Evolutionary conservation across 2,113 vertebrate genomes (phyloP).

Genomic region (Empidonax alnorum): DNA sequence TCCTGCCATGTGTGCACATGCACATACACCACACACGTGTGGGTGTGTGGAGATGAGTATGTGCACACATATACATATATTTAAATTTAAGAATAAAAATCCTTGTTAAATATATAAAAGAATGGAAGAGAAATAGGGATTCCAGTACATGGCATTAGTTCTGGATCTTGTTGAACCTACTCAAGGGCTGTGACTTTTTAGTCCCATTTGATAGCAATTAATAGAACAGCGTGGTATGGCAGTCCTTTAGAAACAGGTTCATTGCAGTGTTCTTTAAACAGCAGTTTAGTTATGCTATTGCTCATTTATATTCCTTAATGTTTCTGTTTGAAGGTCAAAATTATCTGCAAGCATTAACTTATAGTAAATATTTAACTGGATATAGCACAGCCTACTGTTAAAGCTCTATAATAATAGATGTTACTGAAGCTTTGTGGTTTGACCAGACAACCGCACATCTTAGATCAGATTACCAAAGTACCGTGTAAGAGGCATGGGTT

Average conservation of each 20-base stretch:
- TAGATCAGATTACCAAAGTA: not conserved
- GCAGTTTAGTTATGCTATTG: not conserved
- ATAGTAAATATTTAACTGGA: not conserved
- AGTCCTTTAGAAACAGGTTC: not conserved
- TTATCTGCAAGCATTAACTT: not conserved
- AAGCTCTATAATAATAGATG: not conserved
- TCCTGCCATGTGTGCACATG: not conserved
- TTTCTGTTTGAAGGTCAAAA: not conserved
- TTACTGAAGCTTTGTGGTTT: not conserved
- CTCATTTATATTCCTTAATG: not conserved
- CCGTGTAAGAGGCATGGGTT: not conserved
- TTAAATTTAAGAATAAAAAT: not conserved
- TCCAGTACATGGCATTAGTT: not conserved
- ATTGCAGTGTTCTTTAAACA: not conserved
- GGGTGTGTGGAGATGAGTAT: not conserved
- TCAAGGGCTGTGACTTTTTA: not conserved
- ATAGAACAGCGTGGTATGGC: not conserved
- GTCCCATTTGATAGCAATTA: not conserved
- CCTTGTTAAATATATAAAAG: not conserved
- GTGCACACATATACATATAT: not conserved
- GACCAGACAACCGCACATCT: not conserved
- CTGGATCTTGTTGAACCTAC: not conserved
- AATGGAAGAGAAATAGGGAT: not conserved
- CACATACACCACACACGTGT: not conserved
- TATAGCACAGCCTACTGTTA: not conserved